Evolutionary conservation across 2,797 vertebrate species (phyloP).

Genomic region (Gephyroberyx darwinii): DNA sequence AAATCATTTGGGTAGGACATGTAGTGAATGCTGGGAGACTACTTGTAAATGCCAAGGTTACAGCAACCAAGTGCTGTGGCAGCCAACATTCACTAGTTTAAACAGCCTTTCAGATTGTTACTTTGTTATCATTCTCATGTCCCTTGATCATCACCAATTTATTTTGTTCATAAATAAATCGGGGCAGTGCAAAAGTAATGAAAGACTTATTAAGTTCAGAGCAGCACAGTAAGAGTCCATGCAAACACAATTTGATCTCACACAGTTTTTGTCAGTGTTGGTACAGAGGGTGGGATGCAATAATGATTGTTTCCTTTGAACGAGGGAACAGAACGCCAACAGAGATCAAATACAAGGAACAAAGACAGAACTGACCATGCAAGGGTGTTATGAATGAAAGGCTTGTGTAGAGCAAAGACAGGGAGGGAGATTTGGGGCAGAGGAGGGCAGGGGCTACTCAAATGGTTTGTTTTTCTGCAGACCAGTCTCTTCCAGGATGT

Average conservation of each 20-base stretch:
- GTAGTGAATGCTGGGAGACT: constrained; percentile 26
- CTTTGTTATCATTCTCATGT: neutral
- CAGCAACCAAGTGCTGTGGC: constrained; percentile 40
- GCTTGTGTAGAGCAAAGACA: constrained; percentile 62
- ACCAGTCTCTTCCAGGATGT: constrained; percentile 66
- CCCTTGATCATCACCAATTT: constrained; percentile 26
- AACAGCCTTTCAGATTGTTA: constrained; percentile 8
- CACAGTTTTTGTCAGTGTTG: constrained; percentile 44
- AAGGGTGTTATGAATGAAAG: constrained; percentile 62
- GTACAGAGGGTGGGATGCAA: constrained; percentile 27
- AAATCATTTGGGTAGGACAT: constrained; percentile 4
- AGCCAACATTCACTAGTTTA: constrained; percentile 1
- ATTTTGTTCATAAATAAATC: neutral
- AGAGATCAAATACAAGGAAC: constrained; percentile 60
- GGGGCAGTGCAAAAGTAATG: too few species aligned
- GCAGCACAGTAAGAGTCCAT: constrained; percentile 38
- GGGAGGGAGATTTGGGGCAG: constrained; percentile 39
- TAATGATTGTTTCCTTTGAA: constrained; percentile 64
- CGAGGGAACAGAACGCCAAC: constrained; percentile 46
- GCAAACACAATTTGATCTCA: constrained; percentile 48
- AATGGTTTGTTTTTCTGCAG: constrained; percentile 53
- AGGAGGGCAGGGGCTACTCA: constrained; percentile 50
- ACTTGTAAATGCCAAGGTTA: constrained; percentile 43
- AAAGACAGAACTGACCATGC: constrained; percentile 63
- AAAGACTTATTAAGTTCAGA: constrained; percentile 22